Base-by-base conservation (phyloP, 2,888 invertebrate species). In the Romanomermis culicivorax region DNA sequence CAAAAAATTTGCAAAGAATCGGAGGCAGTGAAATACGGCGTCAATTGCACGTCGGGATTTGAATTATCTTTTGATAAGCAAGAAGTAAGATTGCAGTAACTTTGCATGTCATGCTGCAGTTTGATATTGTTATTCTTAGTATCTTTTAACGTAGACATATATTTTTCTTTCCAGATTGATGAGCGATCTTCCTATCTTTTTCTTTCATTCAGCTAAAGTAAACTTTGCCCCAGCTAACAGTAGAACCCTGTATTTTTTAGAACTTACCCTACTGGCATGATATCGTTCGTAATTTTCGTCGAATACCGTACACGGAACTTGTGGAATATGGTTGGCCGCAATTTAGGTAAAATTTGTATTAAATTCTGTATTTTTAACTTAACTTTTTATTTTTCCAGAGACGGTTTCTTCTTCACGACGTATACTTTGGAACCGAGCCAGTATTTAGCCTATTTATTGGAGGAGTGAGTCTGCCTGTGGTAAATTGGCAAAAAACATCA, bases 371-470 rank as follows among this genome's bases (percentile, higher is more conserved):
- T 36, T 17, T 36, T 36, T 36, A 36, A 17, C 36, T 36, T 36
- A 36, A 36, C 17, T 36, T 36, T 36, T 11, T 36, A 11, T 4
- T 11, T 11, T 55, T 51, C 51, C 51, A 50, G 43, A n/a, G 11
- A 11, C 4, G 55, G 25, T 14, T 17, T 29, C 20, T 55, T 55
- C 26, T 55, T 42, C 45, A 55, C 55, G 23, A 55, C 55, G 2
- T 36, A n/a, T 42, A 26, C 2, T 20, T 25, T 55, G 20, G 51
- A 51, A 43, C 3, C 50, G 29, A 42, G 17, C 11, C 2, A 42
- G 14, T 55, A 42, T 42, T n/a, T 51, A 2, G 30, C 51, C 11
- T 2, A 14, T 4, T 23, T 54, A 26, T 11, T 30, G 49, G 49
- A 48, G 20, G 14, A 50, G 36, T 52, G 2, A n/a, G 42, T 42